Evolutionary conservation across 2,888 invertebrate genomes (phyloP), one percentile per base, ranked within the genome.

Genomic region (Nomada fabriciana): DNA sequence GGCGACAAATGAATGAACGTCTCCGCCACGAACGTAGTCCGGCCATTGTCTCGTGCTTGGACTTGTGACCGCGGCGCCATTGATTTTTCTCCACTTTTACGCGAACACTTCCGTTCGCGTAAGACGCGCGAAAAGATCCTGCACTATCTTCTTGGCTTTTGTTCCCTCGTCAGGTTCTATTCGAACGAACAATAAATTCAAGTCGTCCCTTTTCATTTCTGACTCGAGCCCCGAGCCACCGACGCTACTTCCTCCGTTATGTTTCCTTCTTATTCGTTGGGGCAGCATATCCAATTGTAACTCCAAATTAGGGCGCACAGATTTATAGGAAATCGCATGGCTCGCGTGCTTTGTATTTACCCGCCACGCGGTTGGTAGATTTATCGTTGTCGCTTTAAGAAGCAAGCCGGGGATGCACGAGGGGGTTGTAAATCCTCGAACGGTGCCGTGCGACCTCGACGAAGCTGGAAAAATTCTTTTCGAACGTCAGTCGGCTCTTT

Each of bases 1-100:
- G 72, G 74, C 63, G 79, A 86, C 85, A 85, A 88, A 87, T 86
- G 85, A 87, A 82, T 73, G 82, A 84, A 76, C 59, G 68, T 72
- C 69, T 20, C 61, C 69, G 75, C 76, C 78, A 57, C 60, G 65
- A 59, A 63, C 64, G 60, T 36, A 55, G 70, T 20, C 61, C 76
- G 65, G 50, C 67, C 43, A 83, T 67, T 69, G 76, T 79, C 70
- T 73, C 78, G 63, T 64, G 13, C 59, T 47, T 42, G 61, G 42
- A 67, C 60, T 68, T 68, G 70, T 67, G 65, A 61, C 63, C 57
- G 15, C 57, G 15, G n/a, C 18, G 43, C 43, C 72, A 88, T 88
- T 71, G 86, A 86, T 85, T 86, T 85, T 86, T 78, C 43, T 61
- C 72, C 13, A 63, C 82, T 82, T 75, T 73, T 52, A 60, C 61